Evolutionary conservation across 1,140 invertebrate genomes (phyloP), one percentile per base, ranked within the genome.

Genomic region (Lamellibrachia luymesi): DNA sequence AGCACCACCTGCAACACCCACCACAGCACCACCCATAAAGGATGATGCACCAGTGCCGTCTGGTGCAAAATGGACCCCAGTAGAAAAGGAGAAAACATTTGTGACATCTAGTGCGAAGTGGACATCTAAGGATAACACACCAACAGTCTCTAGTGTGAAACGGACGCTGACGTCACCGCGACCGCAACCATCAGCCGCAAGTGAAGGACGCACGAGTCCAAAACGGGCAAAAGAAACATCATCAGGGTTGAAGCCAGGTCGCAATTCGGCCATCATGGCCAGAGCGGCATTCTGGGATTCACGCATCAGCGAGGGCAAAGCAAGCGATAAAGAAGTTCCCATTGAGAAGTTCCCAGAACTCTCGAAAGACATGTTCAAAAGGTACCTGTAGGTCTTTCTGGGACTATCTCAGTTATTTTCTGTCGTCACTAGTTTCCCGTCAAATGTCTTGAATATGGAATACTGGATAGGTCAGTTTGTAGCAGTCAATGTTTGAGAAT

Each of bases 241-340:
- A 52, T 80, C 64, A 80, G 64, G 64, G 64, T 80, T 2, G 64
- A 80, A 80, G 64, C 64, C 64, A 1, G 64, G 64, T 22, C 64
- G 64, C 64, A 80, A 80, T 80, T 80, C 64, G 25, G 64, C 92
- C 50, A 92, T 92, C 51, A 50, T 92, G 50, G 92, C 92, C 92
- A n/a, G 92, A 52, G 92, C 92, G 10, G 92, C 92, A 92, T 92
- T 92, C 92, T 92, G 92, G 92, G 92, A 92, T n/a, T 52, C 50
- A 10, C 50, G 92, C 50, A 64, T 92, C 27, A 92, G 50, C 51
- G 50, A 52, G 10, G 50, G 51, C 50, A 56, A 38, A n/a, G 50
- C 51, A n/a, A 38, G 50, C 27, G 92, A 64, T 27, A 64, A 38
- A 56, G 50, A 92, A 52, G 50, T 51, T 51, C 49, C 38, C 27